Evolutionary conservation across 1,140 invertebrate genomes (phyloP).

Genomic region (Penaeus vannamei): DNA sequence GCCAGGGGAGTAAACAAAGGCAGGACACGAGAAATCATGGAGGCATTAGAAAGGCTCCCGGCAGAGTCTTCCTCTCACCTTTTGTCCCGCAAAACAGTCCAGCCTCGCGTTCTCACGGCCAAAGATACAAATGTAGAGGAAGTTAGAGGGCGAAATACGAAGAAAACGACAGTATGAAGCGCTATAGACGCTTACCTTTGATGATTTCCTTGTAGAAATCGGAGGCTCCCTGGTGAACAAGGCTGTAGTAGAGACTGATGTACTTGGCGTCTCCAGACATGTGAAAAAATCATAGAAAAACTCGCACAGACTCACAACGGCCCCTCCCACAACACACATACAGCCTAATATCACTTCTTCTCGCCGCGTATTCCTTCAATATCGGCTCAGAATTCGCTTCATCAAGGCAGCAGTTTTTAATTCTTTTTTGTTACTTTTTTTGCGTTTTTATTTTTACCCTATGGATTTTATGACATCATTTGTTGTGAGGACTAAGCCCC

Average conservation of each 20-base stretch:
- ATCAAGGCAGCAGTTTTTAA: conserved; percentile 67
- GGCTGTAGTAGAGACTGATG: conserved; percentile 69
- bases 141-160: conserved; percentile 30
- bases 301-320: conserved; percentile 68
- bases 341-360: conserved; percentile 50
- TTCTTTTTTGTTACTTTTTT: conserved; percentile 66
- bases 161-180: too few species aligned
- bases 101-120: conserved; percentile 8
- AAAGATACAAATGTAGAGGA: conserved; percentile 10
- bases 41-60: conserved; percentile 57
- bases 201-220: conserved; percentile 68
- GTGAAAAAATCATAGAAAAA: conserved; percentile 69
- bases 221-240: conserved; percentile 68
- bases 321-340: conserved; percentile 67
- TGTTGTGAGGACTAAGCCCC: conserved; percentile 66
- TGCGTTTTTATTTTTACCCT: conserved; percentile 64
- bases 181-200: conserved; percentile 57
- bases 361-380: conserved; percentile 58
- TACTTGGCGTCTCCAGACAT: conserved; percentile 69
- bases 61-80: conserved; percentile 52
- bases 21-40: conserved; percentile 59
- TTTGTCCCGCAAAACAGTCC: conserved; percentile 46
- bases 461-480: conserved; percentile 69
- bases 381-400: conserved; percentile 65
- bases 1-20: conserved; percentile 57